Conservation (phyloP, 2,113 vertebrate species). For the Hystrix cristata region DNA sequence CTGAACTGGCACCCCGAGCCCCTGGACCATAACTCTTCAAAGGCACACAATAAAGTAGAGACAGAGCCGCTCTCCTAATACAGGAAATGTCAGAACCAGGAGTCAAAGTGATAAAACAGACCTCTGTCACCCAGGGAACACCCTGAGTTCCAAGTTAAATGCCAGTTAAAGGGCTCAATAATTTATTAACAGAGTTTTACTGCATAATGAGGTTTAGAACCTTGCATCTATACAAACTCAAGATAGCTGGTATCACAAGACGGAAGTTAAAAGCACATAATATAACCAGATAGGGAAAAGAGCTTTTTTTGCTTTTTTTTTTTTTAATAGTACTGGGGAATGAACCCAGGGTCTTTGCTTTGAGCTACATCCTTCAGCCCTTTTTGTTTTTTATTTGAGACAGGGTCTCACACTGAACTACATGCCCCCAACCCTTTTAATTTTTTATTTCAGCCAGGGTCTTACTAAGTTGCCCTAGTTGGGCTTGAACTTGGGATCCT, state of each 20-base stretch:
- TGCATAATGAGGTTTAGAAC: neutral
- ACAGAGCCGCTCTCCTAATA: neutral
- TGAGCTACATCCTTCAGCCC: neutral
- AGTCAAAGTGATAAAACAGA: neutral
- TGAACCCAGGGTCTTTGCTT: neutral
- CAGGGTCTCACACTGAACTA: neutral
- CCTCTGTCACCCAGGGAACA: neutral
- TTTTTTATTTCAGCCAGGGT: neutral
- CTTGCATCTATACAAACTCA: neutral
- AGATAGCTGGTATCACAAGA: neutral
- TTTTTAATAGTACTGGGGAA: neutral
- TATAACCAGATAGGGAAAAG: neutral
- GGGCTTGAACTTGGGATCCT: too few relatives aligned
- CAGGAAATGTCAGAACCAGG: neutral
- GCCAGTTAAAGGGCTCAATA: neutral
- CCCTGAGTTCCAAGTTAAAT: neutral
- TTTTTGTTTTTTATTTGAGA: neutral
- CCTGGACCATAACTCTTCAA: neutral
- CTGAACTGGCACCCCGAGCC: neutral
- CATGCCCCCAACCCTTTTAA: neutral
- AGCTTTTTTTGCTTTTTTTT: neutral
- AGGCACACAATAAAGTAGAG: neutral
- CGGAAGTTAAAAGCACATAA: neutral
- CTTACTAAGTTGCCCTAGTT: neutral
- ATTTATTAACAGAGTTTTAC: neutral